phyloP scores from a whole-genome alignment of 2,113 vertebrate genomes.

The Zosterops japonicus region DNA sequence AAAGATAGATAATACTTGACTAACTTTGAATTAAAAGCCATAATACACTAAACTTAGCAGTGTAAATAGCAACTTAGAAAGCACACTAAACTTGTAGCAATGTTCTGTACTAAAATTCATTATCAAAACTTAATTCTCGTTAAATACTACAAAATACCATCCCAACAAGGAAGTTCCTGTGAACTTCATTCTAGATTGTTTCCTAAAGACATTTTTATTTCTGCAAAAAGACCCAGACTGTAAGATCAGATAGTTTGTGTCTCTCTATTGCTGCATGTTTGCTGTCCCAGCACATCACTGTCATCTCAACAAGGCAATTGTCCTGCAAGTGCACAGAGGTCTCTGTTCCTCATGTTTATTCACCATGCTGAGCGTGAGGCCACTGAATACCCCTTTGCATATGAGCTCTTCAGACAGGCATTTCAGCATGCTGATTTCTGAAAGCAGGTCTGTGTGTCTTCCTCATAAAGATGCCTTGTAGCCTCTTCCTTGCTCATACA shows the following conservation, averaged over 20 bases:
- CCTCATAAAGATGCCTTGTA: background rate
- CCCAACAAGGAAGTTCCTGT: background rate
- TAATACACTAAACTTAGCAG: background rate
- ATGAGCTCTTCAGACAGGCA: background rate
- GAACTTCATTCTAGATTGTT: background rate
- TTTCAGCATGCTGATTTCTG: background rate
- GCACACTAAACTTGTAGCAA: background rate
- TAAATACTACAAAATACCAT: background rate
- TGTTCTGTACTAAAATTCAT: background rate
- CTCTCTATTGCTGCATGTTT: background rate
- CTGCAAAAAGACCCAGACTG: background rate
- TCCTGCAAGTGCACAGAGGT: background rate
- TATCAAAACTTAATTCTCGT: background rate
- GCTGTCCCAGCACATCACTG: background rate
- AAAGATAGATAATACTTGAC: background rate
- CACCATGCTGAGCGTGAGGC: background rate
- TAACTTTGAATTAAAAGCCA: background rate
- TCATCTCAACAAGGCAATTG: background rate
- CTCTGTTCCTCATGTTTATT: background rate
- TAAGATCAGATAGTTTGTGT: background rate
- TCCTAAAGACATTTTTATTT: background rate
- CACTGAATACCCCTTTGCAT: rapidly evolving
- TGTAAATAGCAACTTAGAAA: background rate
- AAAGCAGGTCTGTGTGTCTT: background rate
- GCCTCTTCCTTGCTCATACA: background rate